Evolutionary conservation across 2,113 vertebrate genomes (phyloP).

Genomic region (zebrafish (Danio rerio)): GRCz12tu NC_133176.1:20790001-20790500

Average conservation of each 20-base stretch:
- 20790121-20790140: too few species aligned
- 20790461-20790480: constrained; percentile 11
- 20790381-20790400: background rate
- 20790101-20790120: too few species aligned
- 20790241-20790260: background rate
- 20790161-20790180: background rate
- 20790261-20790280: background rate
- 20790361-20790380: constrained; percentile 6
- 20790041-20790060: too few species aligned
- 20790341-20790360: background rate
- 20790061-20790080: too few species aligned
- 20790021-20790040: too few species aligned
- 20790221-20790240: too few species aligned
- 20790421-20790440: background rate
- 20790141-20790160: too few species aligned
- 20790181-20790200: background rate
- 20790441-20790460: background rate
- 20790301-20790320: background rate
- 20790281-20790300: background rate
- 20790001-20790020: too few species aligned
- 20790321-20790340: background rate
- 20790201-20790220: too few species aligned
- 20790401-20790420: background rate
- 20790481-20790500: background rate
- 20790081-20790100: too few species aligned